Percentiles rank a stretch among this genome's conserved stretches.
Conservation (phyloP, 2,797 vertebrate genomes). For the Centroberyx gerrardi region DNA sequence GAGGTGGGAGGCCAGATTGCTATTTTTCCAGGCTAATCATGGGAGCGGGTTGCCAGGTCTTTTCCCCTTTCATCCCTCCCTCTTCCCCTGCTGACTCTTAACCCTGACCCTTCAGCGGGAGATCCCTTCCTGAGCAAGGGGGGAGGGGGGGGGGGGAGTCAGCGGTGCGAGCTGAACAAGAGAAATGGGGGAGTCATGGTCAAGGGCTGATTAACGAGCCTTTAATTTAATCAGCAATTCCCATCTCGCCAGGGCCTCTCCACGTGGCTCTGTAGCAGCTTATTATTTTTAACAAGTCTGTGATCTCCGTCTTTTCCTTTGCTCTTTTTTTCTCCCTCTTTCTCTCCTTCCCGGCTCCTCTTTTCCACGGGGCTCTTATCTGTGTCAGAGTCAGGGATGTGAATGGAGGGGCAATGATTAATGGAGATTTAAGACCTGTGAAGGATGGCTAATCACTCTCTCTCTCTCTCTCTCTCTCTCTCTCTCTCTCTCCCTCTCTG, state of each 20-base stretch:
- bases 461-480: slow-evolving; percentile 12
- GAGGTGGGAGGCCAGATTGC: slow-evolving; percentile 54
- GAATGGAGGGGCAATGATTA: slow-evolving; percentile 78
- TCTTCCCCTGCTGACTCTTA: slow-evolving; percentile 61
- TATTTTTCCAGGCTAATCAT: slow-evolving; percentile 69
- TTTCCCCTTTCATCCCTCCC: slow-evolving; percentile 2
- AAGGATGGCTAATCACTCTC: slow-evolving; percentile 68
- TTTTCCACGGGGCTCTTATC: slow-evolving; percentile 71
- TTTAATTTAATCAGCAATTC: slow-evolving; percentile 96
- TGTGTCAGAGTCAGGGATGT: slow-evolving; percentile 65
- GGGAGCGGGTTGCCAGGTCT: slow-evolving; percentile 48
- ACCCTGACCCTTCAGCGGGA: slow-evolving; percentile 69
- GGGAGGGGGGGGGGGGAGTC: slow-evolving; percentile 54
- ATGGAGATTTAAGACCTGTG: slow-evolving; percentile 80
- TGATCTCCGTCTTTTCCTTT: slow-evolving; percentile 83
- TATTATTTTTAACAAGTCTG: slow-evolving; percentile 93
- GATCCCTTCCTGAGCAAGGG: slow-evolving; percentile 47
- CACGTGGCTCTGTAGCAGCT: slow-evolving; percentile 90
- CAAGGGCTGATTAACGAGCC: slow-evolving; percentile 93
- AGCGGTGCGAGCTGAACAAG: slow-evolving; percentile 83
- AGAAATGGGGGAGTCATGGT: slow-evolving; percentile 85
- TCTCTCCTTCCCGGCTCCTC: slow-evolving; percentile 59
- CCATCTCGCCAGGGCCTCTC: slow-evolving; percentile 85
- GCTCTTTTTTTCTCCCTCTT: slow-evolving; percentile 46
- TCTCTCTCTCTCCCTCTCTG: neutral